Evolutionary conservation across 1,140 invertebrate genomes (phyloP).

Genomic region (Drosophila kohkoa): DNA sequence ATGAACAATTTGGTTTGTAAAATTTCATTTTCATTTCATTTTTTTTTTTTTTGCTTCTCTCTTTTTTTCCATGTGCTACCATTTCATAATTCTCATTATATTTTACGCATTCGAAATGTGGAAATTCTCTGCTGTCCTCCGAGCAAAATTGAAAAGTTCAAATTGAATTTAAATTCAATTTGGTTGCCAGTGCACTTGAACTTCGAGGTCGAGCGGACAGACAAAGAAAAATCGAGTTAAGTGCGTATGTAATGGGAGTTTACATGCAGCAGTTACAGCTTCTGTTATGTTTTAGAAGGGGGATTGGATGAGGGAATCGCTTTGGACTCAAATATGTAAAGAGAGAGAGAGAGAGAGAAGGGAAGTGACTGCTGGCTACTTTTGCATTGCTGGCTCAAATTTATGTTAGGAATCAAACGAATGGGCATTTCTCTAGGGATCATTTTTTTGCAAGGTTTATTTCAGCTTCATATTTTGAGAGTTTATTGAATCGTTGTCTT

Average conservation of each 20-base stretch:
- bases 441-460: conserved; percentile 41
- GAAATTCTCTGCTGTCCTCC: conserved; percentile 43
- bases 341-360: conserved; percentile 2
- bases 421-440: conserved; percentile 56
- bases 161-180: conserved; percentile 84
- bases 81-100: conserved; percentile 78
- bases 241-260: conserved; percentile 74
- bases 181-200: conserved; percentile 59
- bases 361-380: conserved; percentile 11
- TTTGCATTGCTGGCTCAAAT: conserved; percentile 10
- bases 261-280: conserved; percentile 15
- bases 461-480: conserved; percentile 1
- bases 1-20: conserved; percentile 80
- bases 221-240: conserved; percentile 68
- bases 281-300: background rate
- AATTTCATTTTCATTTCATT: conserved; percentile 72
- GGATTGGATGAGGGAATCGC: conserved; percentile 2
- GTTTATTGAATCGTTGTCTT: background rate
- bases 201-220: conserved; percentile 52
- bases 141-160: conserved; percentile 80
- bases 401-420: conserved; percentile 23
- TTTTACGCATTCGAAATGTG: conserved; percentile 77
- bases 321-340: conserved; percentile 16
- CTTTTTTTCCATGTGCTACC: background rate
- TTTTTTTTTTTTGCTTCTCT: conserved; percentile 31